phyloP scores from a whole-genome alignment of 1,140 invertebrate species.

The Lepidurus apus region DNA sequence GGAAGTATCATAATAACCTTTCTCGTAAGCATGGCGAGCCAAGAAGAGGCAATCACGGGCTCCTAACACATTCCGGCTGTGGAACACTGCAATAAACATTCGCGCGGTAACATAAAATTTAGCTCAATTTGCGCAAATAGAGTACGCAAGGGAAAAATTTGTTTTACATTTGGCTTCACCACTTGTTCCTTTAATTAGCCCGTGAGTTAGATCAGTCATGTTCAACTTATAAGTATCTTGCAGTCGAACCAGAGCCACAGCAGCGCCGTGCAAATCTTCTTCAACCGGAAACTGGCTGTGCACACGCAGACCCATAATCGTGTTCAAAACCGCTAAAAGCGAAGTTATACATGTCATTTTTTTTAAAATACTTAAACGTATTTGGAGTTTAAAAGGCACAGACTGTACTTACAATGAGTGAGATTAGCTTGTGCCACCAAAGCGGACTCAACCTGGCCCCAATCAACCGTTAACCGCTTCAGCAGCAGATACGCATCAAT shows the following conservation, averaged over 20 bases:
- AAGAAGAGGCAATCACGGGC: constrained; percentile 46
- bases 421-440: constrained; percentile 29
- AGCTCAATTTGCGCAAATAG: neutral
- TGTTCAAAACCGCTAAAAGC: constrained; percentile 39
- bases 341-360: neutral
- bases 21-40: constrained; percentile 46
- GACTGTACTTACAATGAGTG: constrained; percentile 27
- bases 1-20: constrained; percentile 46
- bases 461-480: constrained; percentile 47
- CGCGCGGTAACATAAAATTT: neutral
- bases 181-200: constrained; percentile 39
- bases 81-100: constrained; percentile 27
- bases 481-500: constrained; percentile 47
- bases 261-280: constrained; percentile 49
- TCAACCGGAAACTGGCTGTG: constrained; percentile 40
- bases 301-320: constrained; percentile 42
- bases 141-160: neutral
- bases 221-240: constrained; percentile 52
- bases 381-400: neutral
- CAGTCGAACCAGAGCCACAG: constrained; percentile 48
- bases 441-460: constrained; percentile 38
- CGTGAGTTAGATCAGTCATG: constrained; percentile 47
- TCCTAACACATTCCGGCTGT: constrained; percentile 28
- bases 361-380: neutral
- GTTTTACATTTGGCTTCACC: constrained; percentile 26